A percentile compares a stretch with the other conserved stretches of the same genome.
Conservation (phyloP, 2,797 vertebrate species). For the Hypotaenidia okinawae region DNA sequence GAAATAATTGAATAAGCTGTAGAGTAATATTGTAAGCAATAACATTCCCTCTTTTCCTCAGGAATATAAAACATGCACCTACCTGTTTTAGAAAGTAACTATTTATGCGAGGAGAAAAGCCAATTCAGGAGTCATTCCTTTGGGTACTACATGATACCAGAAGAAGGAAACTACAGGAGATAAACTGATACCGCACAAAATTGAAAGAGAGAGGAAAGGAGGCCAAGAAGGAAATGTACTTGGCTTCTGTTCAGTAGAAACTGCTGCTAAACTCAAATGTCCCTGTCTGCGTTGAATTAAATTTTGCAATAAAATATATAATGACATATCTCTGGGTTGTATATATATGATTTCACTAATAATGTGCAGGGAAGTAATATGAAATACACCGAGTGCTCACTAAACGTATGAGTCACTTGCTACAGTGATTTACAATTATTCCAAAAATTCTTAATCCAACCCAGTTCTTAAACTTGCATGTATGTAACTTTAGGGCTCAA, state of each 20-base stretch:
- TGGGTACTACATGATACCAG: neutral
- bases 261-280: neutral
- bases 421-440: neutral
- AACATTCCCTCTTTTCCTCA: neutral
- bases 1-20: neutral
- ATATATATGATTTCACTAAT: neutral
- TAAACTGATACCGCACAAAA: neutral
- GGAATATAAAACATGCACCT: neutral
- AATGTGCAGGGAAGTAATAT: neutral
- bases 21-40: neutral
- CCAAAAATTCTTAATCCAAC: neutral
- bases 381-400: neutral
- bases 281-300: neutral
- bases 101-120: neutral
- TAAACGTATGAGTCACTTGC: neutral
- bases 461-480: neutral
- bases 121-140: neutral
- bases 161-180: neutral
- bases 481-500: neutral
- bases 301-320: slow-evolving; percentile 1
- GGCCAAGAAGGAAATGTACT: slow-evolving; percentile 37
- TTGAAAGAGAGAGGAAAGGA: neutral
- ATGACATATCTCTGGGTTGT: neutral
- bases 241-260: slow-evolving; percentile 29
- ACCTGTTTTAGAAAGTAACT: neutral